These are phyloP conservation scores for Subanguina moxae DNA, from an alignment of 1,140 invertebrate genomes.

Conservation along the genomic window DNA sequence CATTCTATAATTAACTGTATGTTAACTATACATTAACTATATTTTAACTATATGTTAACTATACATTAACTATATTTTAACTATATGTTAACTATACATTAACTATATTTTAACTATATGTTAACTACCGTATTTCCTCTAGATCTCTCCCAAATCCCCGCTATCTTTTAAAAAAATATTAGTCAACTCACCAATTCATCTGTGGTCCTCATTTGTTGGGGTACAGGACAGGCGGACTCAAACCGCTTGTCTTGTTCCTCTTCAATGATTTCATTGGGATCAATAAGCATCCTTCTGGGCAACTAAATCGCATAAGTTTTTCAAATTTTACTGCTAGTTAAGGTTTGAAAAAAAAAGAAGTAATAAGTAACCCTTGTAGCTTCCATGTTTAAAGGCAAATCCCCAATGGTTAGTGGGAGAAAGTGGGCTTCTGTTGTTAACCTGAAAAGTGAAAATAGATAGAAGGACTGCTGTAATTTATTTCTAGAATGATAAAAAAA, in stretches of 20 bases:
- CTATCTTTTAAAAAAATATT: background rate
- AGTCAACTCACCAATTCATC: constrained; percentile 7
- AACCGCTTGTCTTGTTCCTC: constrained; percentile 31
- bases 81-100: too few species aligned
- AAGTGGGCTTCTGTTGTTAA: constrained; percentile 71
- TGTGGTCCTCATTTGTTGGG: constrained; percentile 1
- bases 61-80: too few species aligned
- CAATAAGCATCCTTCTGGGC: constrained; percentile 48
- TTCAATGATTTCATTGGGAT: constrained; percentile 49
- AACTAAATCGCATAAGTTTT: constrained; percentile 37
- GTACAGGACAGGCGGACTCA: constrained; percentile 36
- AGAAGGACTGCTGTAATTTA: background rate
- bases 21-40: too few species aligned
- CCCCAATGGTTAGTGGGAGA: constrained; percentile 70
- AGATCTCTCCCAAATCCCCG: background rate
- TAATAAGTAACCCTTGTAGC: background rate
- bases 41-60: too few species aligned
- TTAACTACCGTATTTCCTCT: too few species aligned
- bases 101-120: too few species aligned
- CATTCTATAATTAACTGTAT: too few species aligned
- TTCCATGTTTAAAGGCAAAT: background rate
- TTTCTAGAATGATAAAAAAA: background rate
- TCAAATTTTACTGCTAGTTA: background rate
- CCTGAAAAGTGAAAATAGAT: background rate
- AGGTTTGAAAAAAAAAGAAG: too few species aligned